A percentile compares a stretch with the other conserved stretches of the same genome.
These are phyloP conservation scores for Pyrrhosoma nymphula DNA, from an alignment of 2,888 invertebrate species.

Conservation along the genomic window DNA sequence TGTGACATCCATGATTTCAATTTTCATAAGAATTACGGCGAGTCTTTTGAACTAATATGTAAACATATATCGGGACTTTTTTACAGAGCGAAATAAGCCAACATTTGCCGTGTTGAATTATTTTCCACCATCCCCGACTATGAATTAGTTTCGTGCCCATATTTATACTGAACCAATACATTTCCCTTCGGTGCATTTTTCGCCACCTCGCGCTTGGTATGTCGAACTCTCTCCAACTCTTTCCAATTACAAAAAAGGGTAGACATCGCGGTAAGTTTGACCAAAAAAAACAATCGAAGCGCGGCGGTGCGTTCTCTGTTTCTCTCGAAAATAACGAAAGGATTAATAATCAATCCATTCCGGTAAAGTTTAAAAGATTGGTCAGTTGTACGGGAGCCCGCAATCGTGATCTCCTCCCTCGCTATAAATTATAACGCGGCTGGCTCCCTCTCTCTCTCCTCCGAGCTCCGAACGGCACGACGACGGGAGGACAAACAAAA, in stretches of 20 bases:
- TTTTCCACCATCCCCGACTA: neutral
- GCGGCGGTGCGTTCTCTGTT: neutral
- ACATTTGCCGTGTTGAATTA: neutral
- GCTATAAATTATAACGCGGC: constrained; percentile 49
- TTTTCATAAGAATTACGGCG: no score
- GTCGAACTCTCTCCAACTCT: no score
- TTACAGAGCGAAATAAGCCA: no score
- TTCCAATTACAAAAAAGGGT: neutral
- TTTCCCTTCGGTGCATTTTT: neutral
- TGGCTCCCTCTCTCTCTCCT: no score
- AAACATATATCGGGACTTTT: no score
- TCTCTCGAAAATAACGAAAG: neutral
- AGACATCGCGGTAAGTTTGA: neutral
- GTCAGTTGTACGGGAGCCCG: neutral
- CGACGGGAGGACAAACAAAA: constrained; percentile 10
- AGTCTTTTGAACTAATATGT: no score
- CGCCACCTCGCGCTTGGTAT: no score
- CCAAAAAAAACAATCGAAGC: neutral
- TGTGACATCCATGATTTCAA: no score
- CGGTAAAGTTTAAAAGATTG: constrained; percentile 24
- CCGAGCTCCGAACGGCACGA: neutral
- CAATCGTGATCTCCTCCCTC: constrained; percentile 24
- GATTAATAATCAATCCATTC: constrained; percentile 9
- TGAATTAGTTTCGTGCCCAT: neutral
- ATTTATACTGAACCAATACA: neutral